These are phyloP conservation scores for Actinostola sp. DNA, from an alignment of 92 coral and sea anemone species.

Conservation along the genomic window DNA sequence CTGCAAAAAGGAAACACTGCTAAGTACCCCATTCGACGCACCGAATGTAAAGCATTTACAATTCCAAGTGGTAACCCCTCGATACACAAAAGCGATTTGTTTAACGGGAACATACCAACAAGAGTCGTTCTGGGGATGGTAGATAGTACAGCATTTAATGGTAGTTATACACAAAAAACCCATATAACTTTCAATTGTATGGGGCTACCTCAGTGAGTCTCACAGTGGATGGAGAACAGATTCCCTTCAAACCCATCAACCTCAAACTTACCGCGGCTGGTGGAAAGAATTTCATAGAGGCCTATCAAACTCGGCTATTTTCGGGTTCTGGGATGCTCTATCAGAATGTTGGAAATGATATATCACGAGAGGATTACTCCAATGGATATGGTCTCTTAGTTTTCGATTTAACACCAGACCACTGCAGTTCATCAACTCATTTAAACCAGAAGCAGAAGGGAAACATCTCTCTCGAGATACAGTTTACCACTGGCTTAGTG, in stretches of 20 bases:
- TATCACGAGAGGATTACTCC: conserved; percentile 34
- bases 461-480: conserved; percentile 40
- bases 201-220: conserved; percentile 45
- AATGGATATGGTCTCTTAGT: conserved; percentile 38
- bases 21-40: background rate
- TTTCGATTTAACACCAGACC: conserved; percentile 50
- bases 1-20: background rate
- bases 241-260: conserved; percentile 51
- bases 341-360: conserved; percentile 37
- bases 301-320: conserved; percentile 39
- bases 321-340: conserved; percentile 36
- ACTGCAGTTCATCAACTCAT: conserved; percentile 16
- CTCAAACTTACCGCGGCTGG: conserved; percentile 45
- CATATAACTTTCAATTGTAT: conserved; percentile 55
- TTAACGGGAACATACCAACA: background rate
- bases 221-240: conserved; percentile 53
- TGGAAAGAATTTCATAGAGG: conserved; percentile 40
- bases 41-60: too few relatives aligned
- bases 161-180: conserved; percentile 53
- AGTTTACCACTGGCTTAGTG: conserved; percentile 41
- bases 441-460: conserved; percentile 41
- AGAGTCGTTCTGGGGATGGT: conserved; percentile 52
- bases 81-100: background rate
- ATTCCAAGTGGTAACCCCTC: too few relatives aligned
- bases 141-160: conserved; percentile 62